Percentiles rank a stretch among this genome's conserved stretches.
Evolutionary conservation across 2,888 invertebrate genomes (phyloP).

Genomic region (Barypeithes pellucidus): DNA sequence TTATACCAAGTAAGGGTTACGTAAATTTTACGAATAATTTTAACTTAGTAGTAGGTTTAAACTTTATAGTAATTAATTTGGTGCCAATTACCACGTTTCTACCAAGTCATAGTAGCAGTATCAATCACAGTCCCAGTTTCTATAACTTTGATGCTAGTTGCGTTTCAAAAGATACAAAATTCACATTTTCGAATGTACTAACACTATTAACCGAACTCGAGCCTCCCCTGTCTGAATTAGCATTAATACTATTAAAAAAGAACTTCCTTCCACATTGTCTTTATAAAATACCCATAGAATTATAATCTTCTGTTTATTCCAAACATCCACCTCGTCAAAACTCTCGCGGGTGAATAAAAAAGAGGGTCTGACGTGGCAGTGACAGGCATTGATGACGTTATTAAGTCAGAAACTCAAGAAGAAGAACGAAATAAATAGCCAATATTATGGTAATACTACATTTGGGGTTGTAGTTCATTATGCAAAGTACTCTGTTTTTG

Average conservation of each 20-base stretch:
- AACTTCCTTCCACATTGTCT: not conserved
- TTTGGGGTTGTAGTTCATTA: slow-evolving; percentile 51
- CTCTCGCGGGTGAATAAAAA: slow-evolving; percentile 35
- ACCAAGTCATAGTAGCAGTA: no score
- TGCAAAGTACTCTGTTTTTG: slow-evolving; percentile 51
- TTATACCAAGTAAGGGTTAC: no score
- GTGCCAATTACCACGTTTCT: no score
- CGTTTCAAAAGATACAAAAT: no score
- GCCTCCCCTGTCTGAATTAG: no score
- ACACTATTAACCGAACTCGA: no score
- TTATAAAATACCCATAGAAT: slow-evolving; percentile 4
- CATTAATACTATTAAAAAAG: not conserved
- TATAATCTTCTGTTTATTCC: slow-evolving; percentile 29
- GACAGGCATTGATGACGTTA: slow-evolving; percentile 51
- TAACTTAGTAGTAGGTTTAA: no score
- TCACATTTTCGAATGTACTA: no score
- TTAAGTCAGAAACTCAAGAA: slow-evolving; percentile 44
- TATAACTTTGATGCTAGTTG: no score
- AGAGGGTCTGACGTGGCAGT: slow-evolving; percentile 44
- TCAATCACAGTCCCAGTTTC: no score
- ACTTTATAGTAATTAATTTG: no score
- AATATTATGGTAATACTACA: slow-evolving; percentile 53
- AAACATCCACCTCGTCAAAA: slow-evolving; percentile 27
- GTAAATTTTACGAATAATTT: no score
- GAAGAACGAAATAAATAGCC: slow-evolving; percentile 52